These are phyloP conservation scores for Troides aeacus DNA, from an alignment of 2,888 invertebrate genomes.

Conservation along the genomic window DNA sequence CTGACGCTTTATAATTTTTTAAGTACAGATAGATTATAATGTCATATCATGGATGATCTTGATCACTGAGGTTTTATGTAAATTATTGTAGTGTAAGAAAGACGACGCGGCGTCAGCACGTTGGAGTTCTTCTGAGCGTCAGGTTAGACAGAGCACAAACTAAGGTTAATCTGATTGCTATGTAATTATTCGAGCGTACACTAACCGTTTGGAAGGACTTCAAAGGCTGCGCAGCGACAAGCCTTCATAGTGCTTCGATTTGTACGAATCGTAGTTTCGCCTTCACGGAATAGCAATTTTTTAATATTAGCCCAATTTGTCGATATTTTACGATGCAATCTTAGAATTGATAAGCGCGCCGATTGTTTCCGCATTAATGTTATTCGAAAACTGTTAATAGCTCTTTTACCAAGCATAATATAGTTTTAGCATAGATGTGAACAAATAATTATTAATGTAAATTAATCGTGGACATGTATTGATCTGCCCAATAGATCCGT, in stretches of 20 bases:
- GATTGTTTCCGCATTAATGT: slow-evolving; percentile 14
- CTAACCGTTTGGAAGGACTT: slow-evolving; percentile 9
- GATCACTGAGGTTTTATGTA: slow-evolving; percentile 53
- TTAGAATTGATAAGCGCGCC: not conserved
- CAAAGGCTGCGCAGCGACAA: not conserved
- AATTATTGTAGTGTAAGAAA: slow-evolving; percentile 53
- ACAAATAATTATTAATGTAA: slow-evolving; percentile 31
- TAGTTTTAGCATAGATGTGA: slow-evolving; percentile 41
- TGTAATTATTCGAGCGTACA: not conserved
- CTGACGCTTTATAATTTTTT: slow-evolving; percentile 66
- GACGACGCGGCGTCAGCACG: slow-evolving; percentile 40
- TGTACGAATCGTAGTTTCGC: slow-evolving; percentile 2
- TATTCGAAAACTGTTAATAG: slow-evolving; percentile 4
- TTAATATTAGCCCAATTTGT: not conserved
- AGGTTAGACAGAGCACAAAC: slow-evolving; percentile 31
- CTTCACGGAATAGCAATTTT: not conserved
- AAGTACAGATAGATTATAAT: slow-evolving; percentile 70
- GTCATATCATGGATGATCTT: slow-evolving; percentile 69
- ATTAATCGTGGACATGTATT: slow-evolving; percentile 13
- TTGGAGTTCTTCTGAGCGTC: slow-evolving; percentile 37
- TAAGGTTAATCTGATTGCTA: slow-evolving; percentile 9
- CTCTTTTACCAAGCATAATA: slow-evolving; percentile 34
- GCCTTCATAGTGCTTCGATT: slow-evolving; percentile 2
- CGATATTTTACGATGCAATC: not conserved
- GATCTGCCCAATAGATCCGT: not conserved